A percentile compares a stretch with the other conserved stretches of the same genome.
phyloP scores from a whole-genome alignment of 2,797 vertebrate genomes.

The Leptoclinus maculatus region DNA sequence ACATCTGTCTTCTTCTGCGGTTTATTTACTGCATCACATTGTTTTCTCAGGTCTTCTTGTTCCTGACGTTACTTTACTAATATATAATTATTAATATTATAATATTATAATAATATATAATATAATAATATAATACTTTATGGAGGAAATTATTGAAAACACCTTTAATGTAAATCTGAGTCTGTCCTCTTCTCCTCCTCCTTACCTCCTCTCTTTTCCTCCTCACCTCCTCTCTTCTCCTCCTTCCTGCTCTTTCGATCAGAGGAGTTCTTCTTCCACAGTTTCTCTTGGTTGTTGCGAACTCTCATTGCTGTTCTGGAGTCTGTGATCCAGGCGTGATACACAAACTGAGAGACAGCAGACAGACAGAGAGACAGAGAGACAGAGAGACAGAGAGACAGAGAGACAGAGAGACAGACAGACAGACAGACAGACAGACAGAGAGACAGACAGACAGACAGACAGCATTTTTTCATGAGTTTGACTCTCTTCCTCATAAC shows the following conservation, averaged over 20 bases:
- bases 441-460: background rate
- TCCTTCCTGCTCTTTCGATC: slow-evolving; percentile 37
- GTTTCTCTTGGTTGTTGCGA: slow-evolving; percentile 87
- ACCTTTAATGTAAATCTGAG: too few species aligned
- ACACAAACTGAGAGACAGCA: slow-evolving; percentile 88
- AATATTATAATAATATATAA: too few species aligned
- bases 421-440: too few species aligned
- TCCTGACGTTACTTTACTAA: background rate
- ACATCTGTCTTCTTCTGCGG: background rate
- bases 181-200: background rate
- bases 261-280: slow-evolving; percentile 55
- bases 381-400: background rate
- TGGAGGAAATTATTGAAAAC: too few species aligned
- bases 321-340: slow-evolving; percentile 98
- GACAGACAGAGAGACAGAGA: background rate
- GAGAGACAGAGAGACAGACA: background rate
- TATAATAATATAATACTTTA: too few species aligned
- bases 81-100: too few species aligned
- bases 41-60: too few species aligned
- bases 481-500: background rate
- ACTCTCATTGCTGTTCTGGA: slow-evolving; percentile 93
- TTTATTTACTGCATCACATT: too few species aligned
- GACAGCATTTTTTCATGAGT: background rate
- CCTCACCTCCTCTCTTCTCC: slow-evolving; percentile 45
- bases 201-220: background rate